Base-by-base conservation (phyloP, 2,888 invertebrate genomes). In the Argyra leucocephala region DNA sequence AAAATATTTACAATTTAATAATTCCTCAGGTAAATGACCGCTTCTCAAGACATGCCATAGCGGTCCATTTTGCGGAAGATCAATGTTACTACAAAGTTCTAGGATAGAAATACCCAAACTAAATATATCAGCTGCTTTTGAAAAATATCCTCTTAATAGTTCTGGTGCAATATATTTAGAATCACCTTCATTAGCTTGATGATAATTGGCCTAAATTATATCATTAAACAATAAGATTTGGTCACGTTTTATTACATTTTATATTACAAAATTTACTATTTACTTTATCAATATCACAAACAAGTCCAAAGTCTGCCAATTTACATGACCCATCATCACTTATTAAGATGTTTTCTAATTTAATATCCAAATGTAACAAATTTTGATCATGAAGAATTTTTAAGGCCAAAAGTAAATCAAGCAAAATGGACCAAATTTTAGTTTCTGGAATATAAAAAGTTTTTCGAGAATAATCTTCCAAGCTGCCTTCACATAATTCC, bases 311-410 rank as follows among this genome's bases (percentile, higher is more conserved):
- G 78, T 91, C 90, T 1, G 78, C 86, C 3, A 91, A 79, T 75
- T 91, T 90, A 75, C 86, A 90, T n/a, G 75, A 75, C 21, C 84
- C 83, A 72, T 86, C 83, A 67, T 82, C 81, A 7, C 85, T 83
- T 66, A 90, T 82, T 72, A 90, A 83, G 63, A 91, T 88, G 76
- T 91, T 90, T 64, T 88, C 89, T 61, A 89, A 85, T 76, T 91
- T 90, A 57, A 91, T 86, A 78, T 90, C 90, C 76, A 90, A 81
- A 74, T 90, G 90, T 48, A 90, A 81, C 48, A 89, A 80, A 73
- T 86, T 82, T 63, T 84, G 81, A 67, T 83, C 83, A 74, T 90
- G 90, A 23, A 91, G 78, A 73, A 86, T 86, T 71, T 86, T 83
- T 3, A 90, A 75, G 22, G 86, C 89, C 68, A 79, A 72, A 15